phyloP scores from a whole-genome alignment of 2,797 vertebrate genomes.

The Eulemur rubriventer region DNA sequence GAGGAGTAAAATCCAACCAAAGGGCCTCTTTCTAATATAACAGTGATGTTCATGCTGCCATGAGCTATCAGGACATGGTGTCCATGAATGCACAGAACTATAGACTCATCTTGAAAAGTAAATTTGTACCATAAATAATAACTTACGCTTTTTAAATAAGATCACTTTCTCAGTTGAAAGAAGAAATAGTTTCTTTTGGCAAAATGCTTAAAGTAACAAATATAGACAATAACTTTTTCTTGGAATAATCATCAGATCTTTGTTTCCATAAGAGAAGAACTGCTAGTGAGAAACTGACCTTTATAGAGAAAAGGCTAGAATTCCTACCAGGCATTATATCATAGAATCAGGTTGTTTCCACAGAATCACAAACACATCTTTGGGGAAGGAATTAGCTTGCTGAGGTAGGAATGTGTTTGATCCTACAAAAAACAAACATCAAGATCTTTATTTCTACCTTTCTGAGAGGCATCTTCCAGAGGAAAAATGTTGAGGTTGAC shows the following conservation, averaged over 20 bases:
- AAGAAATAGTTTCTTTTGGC: conserved; percentile 42
- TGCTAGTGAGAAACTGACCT: conserved; percentile 35
- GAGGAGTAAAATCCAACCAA: conserved; percentile 60
- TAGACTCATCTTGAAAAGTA: neutral
- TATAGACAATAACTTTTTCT: conserved; percentile 29
- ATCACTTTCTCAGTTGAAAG: conserved; percentile 16
- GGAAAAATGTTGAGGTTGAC: neutral
- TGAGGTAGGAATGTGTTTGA: conserved; percentile 34
- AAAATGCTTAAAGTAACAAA: conserved; percentile 47
- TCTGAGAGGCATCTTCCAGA: neutral
- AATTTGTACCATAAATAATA: conserved; percentile 41
- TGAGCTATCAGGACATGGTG: neutral
- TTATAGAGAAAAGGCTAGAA: conserved; percentile 33
- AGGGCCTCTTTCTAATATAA: conserved; percentile 54
- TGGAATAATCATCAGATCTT: conserved; percentile 27
- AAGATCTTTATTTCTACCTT: conserved; percentile 33
- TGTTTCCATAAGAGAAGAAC: neutral
- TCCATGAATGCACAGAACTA: neutral
- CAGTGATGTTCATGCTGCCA: neutral
- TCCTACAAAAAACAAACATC: neutral
- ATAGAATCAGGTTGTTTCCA: conserved; percentile 25
- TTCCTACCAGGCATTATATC: conserved; percentile 4
- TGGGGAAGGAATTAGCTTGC: conserved; percentile 14
- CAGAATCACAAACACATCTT: conserved; percentile 37
- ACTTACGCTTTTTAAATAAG: neutral